Evolutionary conservation across 2,888 invertebrate species (phyloP).

Genomic region (Apamea crenata): DNA sequence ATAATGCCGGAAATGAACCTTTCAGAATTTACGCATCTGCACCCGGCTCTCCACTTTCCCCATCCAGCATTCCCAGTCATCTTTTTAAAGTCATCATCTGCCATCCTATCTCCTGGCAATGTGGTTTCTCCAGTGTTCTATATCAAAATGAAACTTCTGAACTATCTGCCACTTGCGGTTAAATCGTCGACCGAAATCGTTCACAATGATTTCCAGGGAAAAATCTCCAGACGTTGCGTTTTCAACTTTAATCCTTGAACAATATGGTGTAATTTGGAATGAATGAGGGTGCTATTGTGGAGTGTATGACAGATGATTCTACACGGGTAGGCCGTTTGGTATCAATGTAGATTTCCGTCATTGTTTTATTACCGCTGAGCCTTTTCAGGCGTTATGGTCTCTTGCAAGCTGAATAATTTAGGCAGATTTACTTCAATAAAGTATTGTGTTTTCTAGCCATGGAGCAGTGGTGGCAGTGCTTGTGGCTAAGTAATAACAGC

Average conservation of each 20-base stretch:
- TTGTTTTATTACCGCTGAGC: conserved; percentile 66
- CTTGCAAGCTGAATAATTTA: conserved; percentile 46
- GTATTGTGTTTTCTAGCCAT: not conserved
- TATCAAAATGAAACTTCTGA: conserved; percentile 51
- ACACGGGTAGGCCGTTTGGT: conserved; percentile 69
- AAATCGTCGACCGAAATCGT: conserved; percentile 70
- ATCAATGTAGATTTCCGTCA: conserved; percentile 67
- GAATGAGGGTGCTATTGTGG: conserved; percentile 24
- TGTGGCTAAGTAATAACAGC: too few relatives aligned
- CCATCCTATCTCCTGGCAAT: not conserved
- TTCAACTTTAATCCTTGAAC: conserved; percentile 41
- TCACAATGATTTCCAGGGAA: conserved; percentile 74
- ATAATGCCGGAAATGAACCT: too few relatives aligned
- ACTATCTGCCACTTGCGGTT: conserved; percentile 15
- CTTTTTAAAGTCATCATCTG: too few relatives aligned
- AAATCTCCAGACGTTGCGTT: conserved; percentile 49
- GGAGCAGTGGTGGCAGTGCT: not conserved
- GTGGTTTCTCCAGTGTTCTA: not conserved
- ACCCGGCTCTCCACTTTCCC: not conserved
- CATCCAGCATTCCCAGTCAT: not conserved
- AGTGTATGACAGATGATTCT: conserved; percentile 71
- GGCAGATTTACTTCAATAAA: conserved; percentile 17
- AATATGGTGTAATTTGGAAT: conserved; percentile 50
- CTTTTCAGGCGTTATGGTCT: conserved; percentile 50
- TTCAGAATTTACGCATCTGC: too few relatives aligned